phyloP scores from a whole-genome alignment of 2,797 vertebrate genomes.

The Alfaro cultratus region DNA sequence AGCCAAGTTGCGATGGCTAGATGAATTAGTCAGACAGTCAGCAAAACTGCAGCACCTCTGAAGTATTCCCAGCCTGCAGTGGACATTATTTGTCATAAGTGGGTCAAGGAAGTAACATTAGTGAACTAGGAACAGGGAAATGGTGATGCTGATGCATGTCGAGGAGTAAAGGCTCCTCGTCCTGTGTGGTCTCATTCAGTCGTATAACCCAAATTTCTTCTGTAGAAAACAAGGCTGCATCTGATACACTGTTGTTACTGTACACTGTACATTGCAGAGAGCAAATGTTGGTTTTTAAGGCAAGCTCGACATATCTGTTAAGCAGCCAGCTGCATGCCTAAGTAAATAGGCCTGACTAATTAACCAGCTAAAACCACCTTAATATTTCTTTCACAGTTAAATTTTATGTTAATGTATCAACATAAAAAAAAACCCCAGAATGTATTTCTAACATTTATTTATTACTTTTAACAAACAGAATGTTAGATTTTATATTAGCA shows the following conservation, averaged over 20 bases:
- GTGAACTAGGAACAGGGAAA: not conserved
- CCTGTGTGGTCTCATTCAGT: not conserved
- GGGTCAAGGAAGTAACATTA: not conserved
- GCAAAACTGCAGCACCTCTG: not conserved
- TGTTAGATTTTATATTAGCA: not conserved
- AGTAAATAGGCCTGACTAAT: not conserved
- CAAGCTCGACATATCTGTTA: not conserved
- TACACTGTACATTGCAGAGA: too few relatives aligned
- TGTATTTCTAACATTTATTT: not conserved
- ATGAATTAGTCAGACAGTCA: not conserved
- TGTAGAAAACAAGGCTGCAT: not conserved
- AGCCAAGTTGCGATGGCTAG: not conserved
- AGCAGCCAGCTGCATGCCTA: not conserved
- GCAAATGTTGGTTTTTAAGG: not conserved
- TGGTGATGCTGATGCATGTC: not conserved
- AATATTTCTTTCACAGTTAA: not conserved
- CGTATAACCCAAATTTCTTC: not conserved
- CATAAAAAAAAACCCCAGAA: not conserved
- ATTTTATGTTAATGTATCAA: not conserved
- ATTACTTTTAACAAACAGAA: not conserved
- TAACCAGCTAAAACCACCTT: not conserved
- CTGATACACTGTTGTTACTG: not conserved
- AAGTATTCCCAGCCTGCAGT: not conserved
- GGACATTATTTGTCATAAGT: not conserved
- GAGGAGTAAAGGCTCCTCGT: not conserved